phyloP scores from a whole-genome alignment of 2,113 vertebrate genomes.

The Oenanthe oenanthe region DNA sequence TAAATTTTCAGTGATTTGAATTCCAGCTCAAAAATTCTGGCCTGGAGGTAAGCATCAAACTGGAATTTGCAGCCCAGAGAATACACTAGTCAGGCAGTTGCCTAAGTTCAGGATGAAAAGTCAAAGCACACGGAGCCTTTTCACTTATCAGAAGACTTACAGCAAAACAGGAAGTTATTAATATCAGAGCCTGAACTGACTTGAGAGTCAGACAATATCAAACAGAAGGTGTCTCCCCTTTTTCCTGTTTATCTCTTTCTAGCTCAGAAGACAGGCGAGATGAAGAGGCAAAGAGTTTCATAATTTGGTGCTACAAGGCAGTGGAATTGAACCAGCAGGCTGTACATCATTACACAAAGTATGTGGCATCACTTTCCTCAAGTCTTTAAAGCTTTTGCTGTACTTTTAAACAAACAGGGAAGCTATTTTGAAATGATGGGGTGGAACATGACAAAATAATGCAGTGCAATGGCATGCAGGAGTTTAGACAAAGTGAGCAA shows the following conservation, averaged over 20 bases:
- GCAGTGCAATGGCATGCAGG: not conserved
- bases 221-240: slow-evolving; percentile 33
- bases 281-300: not conserved
- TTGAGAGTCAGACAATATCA: slow-evolving; percentile 22
- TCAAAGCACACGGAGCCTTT: not conserved
- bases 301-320: not conserved
- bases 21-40: not conserved
- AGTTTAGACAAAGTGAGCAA: not conserved
- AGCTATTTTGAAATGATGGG: not conserved
- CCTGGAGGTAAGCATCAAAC: not conserved
- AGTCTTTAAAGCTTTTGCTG: not conserved
- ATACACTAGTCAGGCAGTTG: not conserved
- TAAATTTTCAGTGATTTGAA: not conserved
- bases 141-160: not conserved
- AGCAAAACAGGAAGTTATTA: slow-evolving; percentile 54
- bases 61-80: not conserved
- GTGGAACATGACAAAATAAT: not conserved
- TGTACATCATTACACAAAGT: not conserved
- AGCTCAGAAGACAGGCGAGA: slow-evolving; percentile 1
- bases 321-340: not conserved
- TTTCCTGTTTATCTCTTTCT: slow-evolving; percentile 60
- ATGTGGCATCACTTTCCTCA: not conserved
- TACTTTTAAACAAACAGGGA: not conserved
- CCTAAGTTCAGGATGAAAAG: not conserved
- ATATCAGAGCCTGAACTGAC: not conserved